Base-by-base conservation (phyloP, 2,888 invertebrate genomes). In the Anticlea derivata region DNA sequence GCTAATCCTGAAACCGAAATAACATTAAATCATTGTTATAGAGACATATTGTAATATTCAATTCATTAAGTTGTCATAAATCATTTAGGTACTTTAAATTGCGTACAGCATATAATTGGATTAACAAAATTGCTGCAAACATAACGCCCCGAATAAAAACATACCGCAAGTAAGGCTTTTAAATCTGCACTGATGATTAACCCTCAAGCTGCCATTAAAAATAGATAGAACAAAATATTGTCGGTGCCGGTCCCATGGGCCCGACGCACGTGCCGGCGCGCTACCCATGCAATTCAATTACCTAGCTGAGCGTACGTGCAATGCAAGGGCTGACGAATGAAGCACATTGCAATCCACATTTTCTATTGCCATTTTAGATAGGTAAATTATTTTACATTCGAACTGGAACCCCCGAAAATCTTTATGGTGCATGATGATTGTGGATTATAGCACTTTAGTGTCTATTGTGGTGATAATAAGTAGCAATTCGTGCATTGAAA, bases 221-320 rank as follows among this genome's bases (percentile, higher is more conserved):
- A 88, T 86, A 86, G 83, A 88, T 87, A 82, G 77, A 78, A 83
- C 79, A 82, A 85, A 83, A 87, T 85, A 83, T 73, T 78, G 80
- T 67, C 66, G 71, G 80, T 68, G 65, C 61, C 7, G 71, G 72
- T 80, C 80, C 73, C 82, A 53, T 45, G 73, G 77, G 82, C 63
- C 63, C 47, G 10, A 6, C 48, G 73, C 77, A 78, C 82, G 82
- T 79, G 72, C 70, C 71, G 60, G 61, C 70, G 68, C 68, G 72
- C 73, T 72, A 63, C 43, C 78, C 78, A 68, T 64, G 75, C 80
- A 82, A 87, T 86, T 86, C 83, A 85, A 87, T 86, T 85, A 85
- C 73, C 70, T 65, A 68, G 73, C 66, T 70, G 46, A 70, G 66
- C 71, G 68, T 67, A 68, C 66, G 65, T 39, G 48, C 24, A 47